Conservation (phyloP, 2,113 vertebrate species). For the Chloropsis cyanopogon region DNA sequence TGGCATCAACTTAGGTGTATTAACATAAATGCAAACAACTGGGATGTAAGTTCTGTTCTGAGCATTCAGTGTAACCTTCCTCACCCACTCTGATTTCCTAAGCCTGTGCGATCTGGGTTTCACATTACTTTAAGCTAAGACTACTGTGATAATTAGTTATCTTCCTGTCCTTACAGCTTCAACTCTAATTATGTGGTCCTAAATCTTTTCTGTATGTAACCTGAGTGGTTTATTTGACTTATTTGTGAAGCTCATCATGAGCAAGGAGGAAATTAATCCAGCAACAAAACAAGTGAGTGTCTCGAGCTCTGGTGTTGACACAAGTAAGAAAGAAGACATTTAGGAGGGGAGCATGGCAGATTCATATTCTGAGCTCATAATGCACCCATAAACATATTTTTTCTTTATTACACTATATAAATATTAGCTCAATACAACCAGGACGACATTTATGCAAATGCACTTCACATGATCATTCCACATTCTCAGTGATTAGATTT, state of each 20-base stretch:
- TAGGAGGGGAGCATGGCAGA: neutral
- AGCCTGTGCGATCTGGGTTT: rapidly evolving
- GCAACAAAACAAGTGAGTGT: rapidly evolving
- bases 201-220: neutral
- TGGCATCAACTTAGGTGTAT: neutral
- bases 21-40: neutral
- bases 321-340: neutral
- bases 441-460: neutral
- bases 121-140: neutral
- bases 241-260: neutral
- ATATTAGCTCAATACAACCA: neutral
- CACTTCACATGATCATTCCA: neutral
- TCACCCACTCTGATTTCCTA: neutral
- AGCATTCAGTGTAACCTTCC: neutral
- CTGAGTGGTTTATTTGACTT: neutral
- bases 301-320: neutral
- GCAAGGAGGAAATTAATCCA: neutral
- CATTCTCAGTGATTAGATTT: neutral
- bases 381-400: neutral
- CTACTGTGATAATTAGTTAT: neutral
- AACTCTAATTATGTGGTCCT: neutral
- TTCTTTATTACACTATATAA: neutral
- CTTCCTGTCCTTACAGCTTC: neutral
- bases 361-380: neutral
- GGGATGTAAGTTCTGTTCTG: neutral